Evolutionary conservation across 2,113 vertebrate genomes (phyloP), one percentile per base, ranked within the genome.

Genomic region (Paratilapia polleni): DNA sequence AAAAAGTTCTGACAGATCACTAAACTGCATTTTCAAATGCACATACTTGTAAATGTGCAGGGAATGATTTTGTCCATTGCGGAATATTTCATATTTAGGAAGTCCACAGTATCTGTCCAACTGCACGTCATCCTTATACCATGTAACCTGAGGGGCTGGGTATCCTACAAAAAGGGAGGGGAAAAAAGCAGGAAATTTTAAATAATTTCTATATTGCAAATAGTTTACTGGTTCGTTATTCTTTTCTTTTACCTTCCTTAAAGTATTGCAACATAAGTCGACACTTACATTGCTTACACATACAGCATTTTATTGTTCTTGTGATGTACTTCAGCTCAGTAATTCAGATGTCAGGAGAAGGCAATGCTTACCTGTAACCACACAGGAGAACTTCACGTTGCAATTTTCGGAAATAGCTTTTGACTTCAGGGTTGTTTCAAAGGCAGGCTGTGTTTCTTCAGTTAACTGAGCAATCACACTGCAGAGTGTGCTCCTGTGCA

Each of bases 61-160:
- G 0, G 97, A 97, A 93, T 99, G 97, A 24, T 89, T 96, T 88
- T 97, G 97, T 89, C 97, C 98, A 12, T 97, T 97, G 8, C 92
- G 97, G 77, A 96, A 96, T 92, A 99, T 97, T 96, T 99, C 91
- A 11, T 99, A 99, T 93, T 99, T 99, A 17, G 98, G 98, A 78
- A 99, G 95, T 78, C 98, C 98, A 86, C 98, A 99, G 88, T 97
- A 99, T 89, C 98, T 96, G 90, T 99, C 98, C 94, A 99, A 95
- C 89, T 99, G 97, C 59, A 94, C 86, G 47, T 99, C 97, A 83
- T 99, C 98, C 93, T 97, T 99, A 80, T 99, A 99, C 98, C 98
- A 99, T 0, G 96, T 97, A 89, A 99, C 91, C 86, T 98, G 97
- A 0, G 98, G 98, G 57, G 95, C 94, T 0, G 98, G 98, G 87